Evolutionary conservation across 1,140 invertebrate genomes (phyloP).

Genomic region (Carposina sasakii): DNA sequence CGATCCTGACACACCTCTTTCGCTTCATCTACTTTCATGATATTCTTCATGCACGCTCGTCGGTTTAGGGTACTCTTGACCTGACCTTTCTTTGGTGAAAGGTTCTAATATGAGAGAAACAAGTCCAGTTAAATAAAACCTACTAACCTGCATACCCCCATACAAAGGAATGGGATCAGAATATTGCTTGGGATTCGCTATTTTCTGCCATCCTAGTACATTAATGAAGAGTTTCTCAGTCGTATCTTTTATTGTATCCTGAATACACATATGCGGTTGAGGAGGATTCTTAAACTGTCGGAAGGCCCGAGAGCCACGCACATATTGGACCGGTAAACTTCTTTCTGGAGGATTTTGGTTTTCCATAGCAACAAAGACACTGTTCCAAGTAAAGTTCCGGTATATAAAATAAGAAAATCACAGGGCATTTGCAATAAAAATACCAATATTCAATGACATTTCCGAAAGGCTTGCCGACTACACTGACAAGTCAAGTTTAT

Average conservation of each 20-base stretch:
- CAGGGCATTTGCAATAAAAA: constrained; percentile 46
- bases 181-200: constrained; percentile 76
- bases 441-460: constrained; percentile 51
- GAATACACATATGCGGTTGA: constrained; percentile 83
- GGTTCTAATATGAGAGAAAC: no score
- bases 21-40: no score
- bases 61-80: no score
- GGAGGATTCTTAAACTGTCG: constrained; percentile 81
- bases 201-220: constrained; percentile 81
- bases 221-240: constrained; percentile 77
- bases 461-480: constrained; percentile 31
- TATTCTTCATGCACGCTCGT: no score
- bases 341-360: constrained; percentile 55
- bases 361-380: constrained; percentile 49
- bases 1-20: no score
- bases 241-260: constrained; percentile 75
- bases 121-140: constrained; percentile 6
- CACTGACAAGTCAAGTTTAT: constrained; percentile 46
- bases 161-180: constrained; percentile 78
- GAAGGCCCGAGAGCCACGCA: constrained; percentile 71
- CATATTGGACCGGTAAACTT: constrained; percentile 55
- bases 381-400: constrained; percentile 12
- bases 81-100: no score
- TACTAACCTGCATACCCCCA: constrained; percentile 78
- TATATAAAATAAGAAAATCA: constrained; percentile 34